A percentile compares a stretch with the other conserved stretches of the same genome.
phyloP scores from a whole-genome alignment of 2,797 vertebrate species.

The Chaetodon trifasciatus region DNA sequence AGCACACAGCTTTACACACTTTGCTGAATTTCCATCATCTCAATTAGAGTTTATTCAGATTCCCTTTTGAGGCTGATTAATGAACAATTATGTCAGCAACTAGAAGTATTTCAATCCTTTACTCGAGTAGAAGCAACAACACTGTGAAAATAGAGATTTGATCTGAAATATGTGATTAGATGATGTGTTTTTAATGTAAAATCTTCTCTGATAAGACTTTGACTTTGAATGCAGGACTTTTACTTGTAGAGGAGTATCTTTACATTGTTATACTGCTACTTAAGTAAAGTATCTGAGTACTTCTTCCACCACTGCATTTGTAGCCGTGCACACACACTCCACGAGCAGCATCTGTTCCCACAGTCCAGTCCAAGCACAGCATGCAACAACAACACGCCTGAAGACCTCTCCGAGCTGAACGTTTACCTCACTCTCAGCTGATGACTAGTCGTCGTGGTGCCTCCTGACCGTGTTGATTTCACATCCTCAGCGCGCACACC shows the following conservation, averaged over 20 bases:
- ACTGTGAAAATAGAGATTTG: not conserved
- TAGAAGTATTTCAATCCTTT: not conserved
- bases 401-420: not conserved
- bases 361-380: slow-evolving; percentile 1
- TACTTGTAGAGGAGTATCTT: not conserved
- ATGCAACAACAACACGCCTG: slow-evolving; percentile 9
- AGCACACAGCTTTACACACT: not conserved
- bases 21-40: not conserved
- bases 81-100: not conserved
- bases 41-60: not conserved
- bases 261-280: not conserved
- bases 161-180: not conserved
- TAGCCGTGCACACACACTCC: slow-evolving; percentile 11
- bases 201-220: not conserved
- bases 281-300: not conserved
- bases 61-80: not conserved
- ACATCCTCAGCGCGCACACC: slow-evolving; percentile 62
- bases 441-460: slow-evolving; percentile 42
- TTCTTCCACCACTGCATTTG: not conserved
- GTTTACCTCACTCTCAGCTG: slow-evolving; percentile 71
- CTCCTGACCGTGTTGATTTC: slow-evolving; percentile 67
- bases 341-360: slow-evolving; percentile 44
- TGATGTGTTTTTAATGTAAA: not conserved
- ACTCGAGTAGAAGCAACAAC: not conserved
- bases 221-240: not conserved